Evolutionary conservation across 2,797 vertebrate genomes (phyloP).

Genomic region (Naso thynnoides): DNA sequence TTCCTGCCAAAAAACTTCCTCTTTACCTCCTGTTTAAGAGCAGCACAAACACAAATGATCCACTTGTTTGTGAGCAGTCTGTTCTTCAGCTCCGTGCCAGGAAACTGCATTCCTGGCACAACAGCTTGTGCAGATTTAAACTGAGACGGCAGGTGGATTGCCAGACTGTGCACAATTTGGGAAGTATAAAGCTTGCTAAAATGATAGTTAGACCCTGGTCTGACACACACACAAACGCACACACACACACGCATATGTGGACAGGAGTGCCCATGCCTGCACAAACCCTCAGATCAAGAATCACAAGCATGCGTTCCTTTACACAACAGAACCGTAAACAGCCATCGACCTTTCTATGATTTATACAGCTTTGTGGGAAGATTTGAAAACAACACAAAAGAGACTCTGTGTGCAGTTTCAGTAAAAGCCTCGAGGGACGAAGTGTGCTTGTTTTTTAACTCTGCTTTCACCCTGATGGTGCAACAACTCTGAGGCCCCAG

Average conservation of each 20-base stretch:
- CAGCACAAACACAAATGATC: slow-evolving; percentile 4
- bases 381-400: slow-evolving; percentile 55
- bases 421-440: slow-evolving; percentile 2
- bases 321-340: slow-evolving; percentile 21
- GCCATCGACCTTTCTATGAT: slow-evolving; percentile 48
- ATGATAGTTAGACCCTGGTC: slow-evolving; percentile 1
- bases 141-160: slow-evolving; percentile 39
- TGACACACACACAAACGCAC: background rate
- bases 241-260: background rate
- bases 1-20: slow-evolving; percentile 32
- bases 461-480: slow-evolving; percentile 8
- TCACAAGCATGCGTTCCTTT: background rate
- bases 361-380: slow-evolving; percentile 60
- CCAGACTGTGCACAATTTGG: slow-evolving; percentile 38
- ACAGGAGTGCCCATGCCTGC: background rate
- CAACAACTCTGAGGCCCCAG: slow-evolving; percentile 2
- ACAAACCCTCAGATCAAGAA: background rate
- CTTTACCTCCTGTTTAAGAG: slow-evolving; percentile 11
- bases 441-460: slow-evolving; percentile 34
- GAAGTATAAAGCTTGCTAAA: slow-evolving; percentile 16
- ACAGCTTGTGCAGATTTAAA: slow-evolving; percentile 53
- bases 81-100: slow-evolving; percentile 27
- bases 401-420: slow-evolving; percentile 44
- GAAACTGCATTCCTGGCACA: slow-evolving; percentile 25
- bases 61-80: slow-evolving; percentile 15